phyloP scores from a whole-genome alignment of 2,113 vertebrate genomes.

The Ciconia stormi region DNA sequence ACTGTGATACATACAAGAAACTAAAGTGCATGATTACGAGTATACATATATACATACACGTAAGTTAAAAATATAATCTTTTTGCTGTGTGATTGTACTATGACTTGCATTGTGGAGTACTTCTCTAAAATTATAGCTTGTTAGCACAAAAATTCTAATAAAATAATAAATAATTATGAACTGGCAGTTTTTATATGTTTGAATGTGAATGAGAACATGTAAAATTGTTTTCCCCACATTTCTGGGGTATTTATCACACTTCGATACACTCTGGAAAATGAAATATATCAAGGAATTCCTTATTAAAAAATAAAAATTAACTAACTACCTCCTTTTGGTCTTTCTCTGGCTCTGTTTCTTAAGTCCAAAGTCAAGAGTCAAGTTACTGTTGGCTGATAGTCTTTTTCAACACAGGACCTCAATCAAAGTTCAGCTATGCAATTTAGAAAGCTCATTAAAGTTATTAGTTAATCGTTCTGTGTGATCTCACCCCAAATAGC shows the following conservation, averaged over 20 bases:
- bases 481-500: slow-evolving; percentile 27
- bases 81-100: not conserved
- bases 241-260: not conserved
- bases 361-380: not conserved
- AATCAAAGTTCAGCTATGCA: slow-evolving; percentile 36
- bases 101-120: not conserved
- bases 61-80: not conserved
- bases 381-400: not conserved
- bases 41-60: not conserved
- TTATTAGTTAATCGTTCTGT: slow-evolving; percentile 58
- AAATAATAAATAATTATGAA: not conserved
- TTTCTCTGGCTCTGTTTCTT: not conserved
- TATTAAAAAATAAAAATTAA: not conserved
- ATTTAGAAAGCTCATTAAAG: slow-evolving; percentile 59
- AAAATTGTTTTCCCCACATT: not conserved
- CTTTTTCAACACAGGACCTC: slow-evolving; percentile 8
- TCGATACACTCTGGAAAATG: not conserved
- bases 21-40: not conserved
- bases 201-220: not conserved
- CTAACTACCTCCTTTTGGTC: not conserved
- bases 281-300: not conserved
- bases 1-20: not conserved
- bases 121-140: not conserved
- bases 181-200: not conserved
- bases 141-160: not conserved